Evolutionary conservation across 2,888 invertebrate species (phyloP).

Genomic region (Busseola fusca): DNA sequence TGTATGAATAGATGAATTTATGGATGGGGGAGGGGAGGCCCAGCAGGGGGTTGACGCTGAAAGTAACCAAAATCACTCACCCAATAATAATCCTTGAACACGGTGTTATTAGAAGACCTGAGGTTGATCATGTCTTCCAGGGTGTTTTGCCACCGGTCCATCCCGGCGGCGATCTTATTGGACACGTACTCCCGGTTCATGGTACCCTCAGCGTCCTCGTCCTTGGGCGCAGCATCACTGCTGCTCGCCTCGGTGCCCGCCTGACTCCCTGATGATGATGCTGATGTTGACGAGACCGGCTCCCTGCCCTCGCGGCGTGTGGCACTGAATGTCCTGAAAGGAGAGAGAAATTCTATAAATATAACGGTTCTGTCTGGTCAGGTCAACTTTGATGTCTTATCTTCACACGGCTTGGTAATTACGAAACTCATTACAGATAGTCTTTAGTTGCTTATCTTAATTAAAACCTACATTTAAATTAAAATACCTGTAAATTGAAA

Average conservation of each 20-base stretch:
- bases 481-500: conserved; percentile 8
- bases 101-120: conserved; percentile 85
- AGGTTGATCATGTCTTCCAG: conserved; percentile 85
- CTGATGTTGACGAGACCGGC: conserved; percentile 33
- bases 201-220: conserved; percentile 69
- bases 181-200: conserved; percentile 85
- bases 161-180: conserved; percentile 84
- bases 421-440: conserved; percentile 8
- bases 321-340: conserved; percentile 77
- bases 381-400: background rate
- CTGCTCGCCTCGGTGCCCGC: conserved; percentile 51
- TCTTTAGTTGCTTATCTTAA: conserved; percentile 10
- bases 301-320: conserved; percentile 63
- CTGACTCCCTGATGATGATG: conserved; percentile 24
- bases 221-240: conserved; percentile 70
- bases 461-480: conserved; percentile 18
- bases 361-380: background rate
- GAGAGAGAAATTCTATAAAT: conserved; percentile 5
- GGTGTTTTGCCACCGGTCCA: conserved; percentile 88
- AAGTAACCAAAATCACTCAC: conserved; percentile 72
- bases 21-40: background rate
- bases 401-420: conserved; percentile 6
- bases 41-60: background rate
- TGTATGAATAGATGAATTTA: background rate
- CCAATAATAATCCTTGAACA: conserved; percentile 90